These are phyloP conservation scores for Bos taurus DNA, from an alignment of 2,113 vertebrate genomes.

Conservation along the genomic window DNA sequence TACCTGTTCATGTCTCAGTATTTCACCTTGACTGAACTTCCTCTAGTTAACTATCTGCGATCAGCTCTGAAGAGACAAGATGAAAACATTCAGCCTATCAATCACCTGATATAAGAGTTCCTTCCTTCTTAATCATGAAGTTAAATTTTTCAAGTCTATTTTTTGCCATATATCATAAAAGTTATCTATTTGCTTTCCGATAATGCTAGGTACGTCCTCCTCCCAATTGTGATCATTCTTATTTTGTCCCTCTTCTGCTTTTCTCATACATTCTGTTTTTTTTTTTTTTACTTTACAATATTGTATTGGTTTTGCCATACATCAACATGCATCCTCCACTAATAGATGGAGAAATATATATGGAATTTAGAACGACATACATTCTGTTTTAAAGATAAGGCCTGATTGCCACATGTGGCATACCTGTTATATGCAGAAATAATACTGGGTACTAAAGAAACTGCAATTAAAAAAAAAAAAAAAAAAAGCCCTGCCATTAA, in stretches of 20 bases:
- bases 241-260: neutral
- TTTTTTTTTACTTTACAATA: too few relatives aligned
- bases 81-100: neutral
- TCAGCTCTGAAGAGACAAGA: conserved; percentile 2
- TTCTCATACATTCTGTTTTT: neutral
- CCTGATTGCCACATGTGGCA: neutral
- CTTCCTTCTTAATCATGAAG: neutral
- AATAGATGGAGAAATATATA: too few relatives aligned
- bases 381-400: neutral
- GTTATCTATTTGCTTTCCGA: conserved; percentile 10
- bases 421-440: neutral
- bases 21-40: neutral
- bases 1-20: neutral
- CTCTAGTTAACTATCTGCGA: neutral
- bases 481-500: neutral
- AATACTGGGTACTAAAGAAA: neutral
- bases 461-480: neutral
- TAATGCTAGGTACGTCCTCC: neutral
- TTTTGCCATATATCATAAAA: neutral
- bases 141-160: neutral
- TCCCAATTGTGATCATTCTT: neutral
- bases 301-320: too few relatives aligned
- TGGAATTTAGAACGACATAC: too few relatives aligned
- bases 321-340: too few relatives aligned
- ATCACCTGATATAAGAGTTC: neutral